A percentile compares a stretch with the other conserved stretches of the same genome.
phyloP scores from a whole-genome alignment of 2,113 vertebrate genomes.

The Okapia johnstoni region DNA sequence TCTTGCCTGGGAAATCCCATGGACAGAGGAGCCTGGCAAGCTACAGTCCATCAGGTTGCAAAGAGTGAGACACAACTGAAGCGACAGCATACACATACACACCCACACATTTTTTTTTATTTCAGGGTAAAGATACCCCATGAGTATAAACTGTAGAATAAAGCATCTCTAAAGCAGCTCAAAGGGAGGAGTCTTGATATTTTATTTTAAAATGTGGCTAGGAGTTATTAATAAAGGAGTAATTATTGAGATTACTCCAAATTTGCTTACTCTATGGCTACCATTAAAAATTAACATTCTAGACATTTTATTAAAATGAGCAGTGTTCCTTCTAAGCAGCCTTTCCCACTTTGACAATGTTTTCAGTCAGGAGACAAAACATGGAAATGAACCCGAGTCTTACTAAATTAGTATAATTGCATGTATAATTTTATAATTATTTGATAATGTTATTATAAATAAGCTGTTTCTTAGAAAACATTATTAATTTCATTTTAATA shows the following conservation, averaged over 20 bases:
- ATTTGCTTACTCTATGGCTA: neutral
- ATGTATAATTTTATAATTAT: slow-evolving; percentile 46
- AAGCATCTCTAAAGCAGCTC: neutral
- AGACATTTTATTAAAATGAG: slow-evolving; percentile 56
- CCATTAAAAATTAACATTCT: slow-evolving; percentile 53
- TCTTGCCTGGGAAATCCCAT: neutral
- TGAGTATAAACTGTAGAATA: neutral
- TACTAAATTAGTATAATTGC: slow-evolving; percentile 33
- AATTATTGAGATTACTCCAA: slow-evolving; percentile 38
- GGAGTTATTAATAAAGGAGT: slow-evolving; percentile 3
- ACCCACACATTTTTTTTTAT: neutral
- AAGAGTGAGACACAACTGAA: neutral
- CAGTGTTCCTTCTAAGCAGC: neutral
- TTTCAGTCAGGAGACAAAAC: slow-evolving; percentile 37
- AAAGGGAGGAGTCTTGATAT: neutral
- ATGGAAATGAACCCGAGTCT: slow-evolving; percentile 44
- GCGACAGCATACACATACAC: neutral
- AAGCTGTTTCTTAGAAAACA: slow-evolving; percentile 19
- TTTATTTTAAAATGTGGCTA: slow-evolving; percentile 31
- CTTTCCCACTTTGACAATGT: slow-evolving; percentile 31
- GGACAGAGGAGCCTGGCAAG: neutral
- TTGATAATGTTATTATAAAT: slow-evolving; percentile 50
- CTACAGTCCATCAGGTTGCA: neutral
- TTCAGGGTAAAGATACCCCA: neutral
- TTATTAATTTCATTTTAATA: slow-evolving; percentile 38